These are phyloP conservation scores for Dermatemys mawii DNA, from an alignment of 2,113 vertebrate genomes.

Conservation along the genomic window DNA sequence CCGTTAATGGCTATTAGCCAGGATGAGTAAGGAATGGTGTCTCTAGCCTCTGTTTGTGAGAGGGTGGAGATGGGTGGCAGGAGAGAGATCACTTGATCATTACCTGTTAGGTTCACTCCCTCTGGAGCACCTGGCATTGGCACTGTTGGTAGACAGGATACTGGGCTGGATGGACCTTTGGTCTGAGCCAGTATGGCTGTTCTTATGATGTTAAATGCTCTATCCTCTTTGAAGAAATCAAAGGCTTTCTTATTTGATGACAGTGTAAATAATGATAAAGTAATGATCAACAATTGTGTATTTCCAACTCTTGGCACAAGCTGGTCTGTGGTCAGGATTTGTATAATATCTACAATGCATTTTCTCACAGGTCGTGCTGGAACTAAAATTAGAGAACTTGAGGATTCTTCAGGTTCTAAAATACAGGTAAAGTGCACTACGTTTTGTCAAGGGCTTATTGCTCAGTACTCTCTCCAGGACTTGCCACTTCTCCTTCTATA, in stretches of 20 bases:
- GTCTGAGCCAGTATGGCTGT: too few relatives aligned
- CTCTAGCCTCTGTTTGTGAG: too few relatives aligned
- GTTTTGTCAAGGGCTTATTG: background rate
- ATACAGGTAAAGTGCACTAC: slow-evolving; percentile 84
- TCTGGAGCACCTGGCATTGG: too few relatives aligned
- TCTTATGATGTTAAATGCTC: background rate
- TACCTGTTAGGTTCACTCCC: too few relatives aligned
- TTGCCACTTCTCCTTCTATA: fast-evolving
- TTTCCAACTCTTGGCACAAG: background rate
- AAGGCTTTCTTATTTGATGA: background rate
- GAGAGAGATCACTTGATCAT: too few relatives aligned
- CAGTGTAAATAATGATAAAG: background rate
- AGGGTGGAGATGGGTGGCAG: too few relatives aligned
- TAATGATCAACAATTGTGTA: fast-evolving
- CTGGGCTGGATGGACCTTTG: too few relatives aligned
- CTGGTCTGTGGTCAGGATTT: background rate
- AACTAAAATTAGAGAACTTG: slow-evolving; percentile 88
- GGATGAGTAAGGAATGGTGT: too few relatives aligned
- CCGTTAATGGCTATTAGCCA: too few relatives aligned
- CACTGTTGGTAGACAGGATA: too few relatives aligned
- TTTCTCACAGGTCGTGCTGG: slow-evolving; percentile 87
- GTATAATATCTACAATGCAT: background rate
- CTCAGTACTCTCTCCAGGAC: fast-evolving
- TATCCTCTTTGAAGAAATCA: fast-evolving
- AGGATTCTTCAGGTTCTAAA: slow-evolving; percentile 85